Evolutionary conservation across 2,797 vertebrate genomes (phyloP).

Genomic region (Microctenopoma lineatum): DNA sequence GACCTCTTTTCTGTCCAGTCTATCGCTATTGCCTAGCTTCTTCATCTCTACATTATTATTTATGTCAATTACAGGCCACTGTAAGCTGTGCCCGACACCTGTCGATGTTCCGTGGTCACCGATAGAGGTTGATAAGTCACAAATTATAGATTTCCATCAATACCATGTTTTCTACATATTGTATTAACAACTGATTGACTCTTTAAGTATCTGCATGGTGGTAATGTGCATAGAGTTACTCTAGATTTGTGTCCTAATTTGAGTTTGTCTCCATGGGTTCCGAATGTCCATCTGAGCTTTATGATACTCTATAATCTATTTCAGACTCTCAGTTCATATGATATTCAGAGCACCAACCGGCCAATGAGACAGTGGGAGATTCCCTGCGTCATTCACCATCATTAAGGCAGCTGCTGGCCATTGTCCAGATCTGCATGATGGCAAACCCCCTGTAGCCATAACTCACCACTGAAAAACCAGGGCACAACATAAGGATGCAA

Average conservation of each 20-base stretch:
- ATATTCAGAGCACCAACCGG: conserved; percentile 59
- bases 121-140: conserved; percentile 66
- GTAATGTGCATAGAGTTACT: conserved; percentile 39
- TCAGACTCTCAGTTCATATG: conserved; percentile 48
- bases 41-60: conserved; percentile 54
- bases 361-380: conserved; percentile 54
- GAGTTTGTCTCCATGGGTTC: conserved; percentile 42
- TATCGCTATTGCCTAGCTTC: conserved; percentile 18
- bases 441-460: conserved; percentile 65
- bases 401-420: conserved; percentile 41
- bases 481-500: conserved; percentile 55
- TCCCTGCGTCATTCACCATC: conserved; percentile 47
- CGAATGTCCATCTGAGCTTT: conserved; percentile 56
- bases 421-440: conserved; percentile 62
- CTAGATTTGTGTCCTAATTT: conserved; percentile 56
- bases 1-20: conserved; percentile 37
- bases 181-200: conserved; percentile 29
- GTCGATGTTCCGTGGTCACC: conserved; percentile 57
- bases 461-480: conserved; percentile 57
- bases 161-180: conserved; percentile 44
- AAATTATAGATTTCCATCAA: conserved; percentile 50
- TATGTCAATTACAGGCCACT: conserved; percentile 62
- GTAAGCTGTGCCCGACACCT: conserved; percentile 60
- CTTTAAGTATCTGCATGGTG: conserved; percentile 45
- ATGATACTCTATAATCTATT: conserved; percentile 31